phyloP scores from a whole-genome alignment of 2,113 vertebrate genomes.

The Chamaea fasciata region DNA sequence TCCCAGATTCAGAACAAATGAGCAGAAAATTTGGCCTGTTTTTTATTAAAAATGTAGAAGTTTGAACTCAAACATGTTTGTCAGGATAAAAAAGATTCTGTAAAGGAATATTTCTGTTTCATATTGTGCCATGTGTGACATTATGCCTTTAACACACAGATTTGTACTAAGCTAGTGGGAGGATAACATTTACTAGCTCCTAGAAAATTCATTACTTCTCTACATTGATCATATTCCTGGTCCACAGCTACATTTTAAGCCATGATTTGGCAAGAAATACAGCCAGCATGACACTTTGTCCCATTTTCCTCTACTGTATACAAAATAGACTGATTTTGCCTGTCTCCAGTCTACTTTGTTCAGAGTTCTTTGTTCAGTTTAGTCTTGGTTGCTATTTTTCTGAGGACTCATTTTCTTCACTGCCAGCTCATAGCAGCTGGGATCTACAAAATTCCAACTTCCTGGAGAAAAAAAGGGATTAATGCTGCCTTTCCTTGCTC shows the following conservation, averaged over 20 bases:
- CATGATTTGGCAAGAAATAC: neutral
- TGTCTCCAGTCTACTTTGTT: neutral
- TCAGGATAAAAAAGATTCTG: neutral
- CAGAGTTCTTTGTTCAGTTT: neutral
- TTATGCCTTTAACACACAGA: neutral
- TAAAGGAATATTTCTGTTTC: neutral
- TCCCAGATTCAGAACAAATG: neutral
- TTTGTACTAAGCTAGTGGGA: neutral
- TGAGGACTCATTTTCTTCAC: neutral
- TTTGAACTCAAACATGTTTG: neutral
- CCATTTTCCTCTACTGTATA: neutral
- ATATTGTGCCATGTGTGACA: neutral
- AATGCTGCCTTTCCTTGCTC: neutral
- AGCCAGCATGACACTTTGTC: neutral
- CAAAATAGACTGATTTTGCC: neutral
- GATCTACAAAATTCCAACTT: neutral
- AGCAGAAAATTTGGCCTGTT: neutral
- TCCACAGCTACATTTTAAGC: neutral
- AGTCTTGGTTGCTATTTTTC: neutral
- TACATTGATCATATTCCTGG: neutral
- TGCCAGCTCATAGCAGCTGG: neutral
- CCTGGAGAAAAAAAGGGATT: neutral
- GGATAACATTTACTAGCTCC: neutral
- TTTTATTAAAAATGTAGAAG: neutral
- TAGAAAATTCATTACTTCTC: neutral